Evolutionary conservation across 2,888 invertebrate species (phyloP), one percentile per base, ranked within the genome.

Genomic region (Toxonevra muliebris): DNA sequence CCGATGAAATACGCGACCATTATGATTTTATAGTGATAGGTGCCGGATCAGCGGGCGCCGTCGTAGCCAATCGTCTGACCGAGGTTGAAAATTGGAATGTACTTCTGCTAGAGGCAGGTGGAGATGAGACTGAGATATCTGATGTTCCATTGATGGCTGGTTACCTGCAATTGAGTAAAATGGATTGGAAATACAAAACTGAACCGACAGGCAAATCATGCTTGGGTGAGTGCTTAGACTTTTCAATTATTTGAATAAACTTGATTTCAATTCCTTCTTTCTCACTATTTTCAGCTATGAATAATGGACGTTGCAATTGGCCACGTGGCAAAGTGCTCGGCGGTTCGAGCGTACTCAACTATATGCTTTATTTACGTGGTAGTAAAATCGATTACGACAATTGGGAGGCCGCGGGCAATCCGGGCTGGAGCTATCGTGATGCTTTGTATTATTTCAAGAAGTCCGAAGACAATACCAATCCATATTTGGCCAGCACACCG

Each of bases 101-200:
- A 0, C 86, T 96, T 2, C 85, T 96, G 0, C 79, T 96, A 73
- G 95, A 96, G 86, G 95, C 95, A 1, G 95, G 95, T 1, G 94
- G 93, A 1, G 94, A 95, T 84, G 95, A 96, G 85, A 95, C 94
- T 0, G 95, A 95, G 84, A 91, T 95, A 77, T 94, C 94, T 0
- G 95, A 96, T 79, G 94, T 95, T 1, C 95, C 95, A 0, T 86
- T 95, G 3, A 88, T 96, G 80, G 95, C 96, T 0, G 95, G 93
- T 0, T 96, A 94, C 79, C 86, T 96, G 64, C 95, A 96, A 83
- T 87, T 94, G 11, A 94, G 93, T 71, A 91, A 93, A 80, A 87
- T 96, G 62, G 96, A 96, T 82, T 96, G 96, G 96, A 91, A 94
- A 80, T 96, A 95, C 83, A 96, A 96, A 85, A 94, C 94, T 1